phyloP scores from a whole-genome alignment of 2,888 invertebrate genomes.

The Noctua fimbriata region DNA sequence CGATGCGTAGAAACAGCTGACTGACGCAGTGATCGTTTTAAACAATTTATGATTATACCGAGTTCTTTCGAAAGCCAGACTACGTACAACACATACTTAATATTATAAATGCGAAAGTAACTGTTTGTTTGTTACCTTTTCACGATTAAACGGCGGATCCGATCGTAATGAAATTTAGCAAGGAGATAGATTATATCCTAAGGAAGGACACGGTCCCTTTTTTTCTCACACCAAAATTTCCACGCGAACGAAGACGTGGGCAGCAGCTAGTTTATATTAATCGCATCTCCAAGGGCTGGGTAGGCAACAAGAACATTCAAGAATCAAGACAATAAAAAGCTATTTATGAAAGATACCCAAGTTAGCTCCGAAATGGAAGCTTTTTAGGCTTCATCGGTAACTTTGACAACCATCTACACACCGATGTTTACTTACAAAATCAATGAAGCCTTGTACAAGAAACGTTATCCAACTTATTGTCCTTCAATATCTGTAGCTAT shows the following conservation, averaged over 20 bases:
- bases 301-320: neutral
- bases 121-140: too few relatives aligned
- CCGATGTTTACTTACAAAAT: neutral
- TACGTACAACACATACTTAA: too few relatives aligned
- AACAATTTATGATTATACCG: neutral
- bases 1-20: slow-evolving; percentile 11
- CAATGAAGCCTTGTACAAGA: slow-evolving; percentile 2
- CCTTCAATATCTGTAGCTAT: neutral
- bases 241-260: too few relatives aligned
- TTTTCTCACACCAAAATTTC: too few relatives aligned
- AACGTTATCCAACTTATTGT: neutral
- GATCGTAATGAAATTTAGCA: too few relatives aligned
- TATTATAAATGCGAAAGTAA: too few relatives aligned
- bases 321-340: slow-evolving; percentile 2
- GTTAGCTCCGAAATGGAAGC: neutral
- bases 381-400: slow-evolving; percentile 1
- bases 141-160: too few relatives aligned
- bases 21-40: neutral
- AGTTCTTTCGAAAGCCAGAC: neutral
- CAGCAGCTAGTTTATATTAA: neutral
- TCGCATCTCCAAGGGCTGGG: neutral
- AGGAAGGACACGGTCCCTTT: too few relatives aligned
- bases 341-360: neutral
- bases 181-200: too few relatives aligned
- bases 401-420: neutral